Base-by-base conservation (phyloP, 1,140 invertebrate genomes). In the Drosophila funebris region DNA sequence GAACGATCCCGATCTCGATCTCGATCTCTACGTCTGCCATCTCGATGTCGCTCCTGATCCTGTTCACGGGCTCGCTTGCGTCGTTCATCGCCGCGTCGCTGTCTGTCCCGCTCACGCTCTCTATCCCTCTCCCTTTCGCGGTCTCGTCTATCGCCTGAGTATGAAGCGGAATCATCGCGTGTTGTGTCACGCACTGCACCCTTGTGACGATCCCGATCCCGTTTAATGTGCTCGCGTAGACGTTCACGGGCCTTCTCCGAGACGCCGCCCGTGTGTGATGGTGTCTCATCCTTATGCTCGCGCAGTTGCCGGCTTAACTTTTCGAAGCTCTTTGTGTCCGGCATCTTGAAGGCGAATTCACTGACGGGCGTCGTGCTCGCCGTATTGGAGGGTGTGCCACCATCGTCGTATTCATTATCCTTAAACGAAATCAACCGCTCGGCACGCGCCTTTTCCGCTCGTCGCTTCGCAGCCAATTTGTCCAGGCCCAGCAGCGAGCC, bases 241-340 rank as follows among this genome's bases (percentile, higher is more conserved):
- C 95, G 93, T 78, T 95, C 94, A 70, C 94, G 93, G 0, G 97
- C 97, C 90, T 96, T 95, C 56, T 94, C 94, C 36, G 96, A 96
- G 2, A 99, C 95, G 20, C 98, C 97, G 33, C 97, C 97, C 3
- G 97, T 98, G 85, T 99, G 95, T 0, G 97, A 97, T 0, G 98
- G 98, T 5, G 98, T 99, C 93, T 99, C 98, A 80, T 96, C 95
- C 78, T 95, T 94, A 6, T 95, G 93, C 61, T 94, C 92, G 57
- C 98, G 93, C 85, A 98, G 97, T 91, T 96, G 95, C 73, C 96
- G 91, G 53, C 92, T 93, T 18, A 93, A 91, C 48, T 92, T 93
- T 1, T 78, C 92, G 29, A 79, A 83, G 58, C 91, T 93, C n/a
- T 70, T 92, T 11, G 64, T 82, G 43, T 91, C 90, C 7, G 88